A percentile compares a stretch with the other conserved stretches of the same genome.
Evolutionary conservation across 2,113 vertebrate genomes (phyloP).

Genomic region (Nyctibius bracteatus): DNA sequence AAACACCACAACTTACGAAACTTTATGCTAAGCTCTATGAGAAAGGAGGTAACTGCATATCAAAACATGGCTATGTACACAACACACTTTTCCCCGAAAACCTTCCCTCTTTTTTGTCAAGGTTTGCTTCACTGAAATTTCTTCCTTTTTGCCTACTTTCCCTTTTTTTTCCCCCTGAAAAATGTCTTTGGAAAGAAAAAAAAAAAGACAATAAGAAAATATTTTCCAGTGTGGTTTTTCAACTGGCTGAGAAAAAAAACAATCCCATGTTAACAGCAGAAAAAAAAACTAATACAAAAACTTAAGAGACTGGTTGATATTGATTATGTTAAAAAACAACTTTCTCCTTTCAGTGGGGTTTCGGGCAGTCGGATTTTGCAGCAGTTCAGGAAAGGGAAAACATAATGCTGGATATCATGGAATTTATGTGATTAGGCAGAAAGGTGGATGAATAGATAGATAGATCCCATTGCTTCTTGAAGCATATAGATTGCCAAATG

Average conservation of each 20-base stretch:
- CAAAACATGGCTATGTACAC: background rate
- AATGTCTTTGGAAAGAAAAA: background rate
- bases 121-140: background rate
- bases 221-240: background rate
- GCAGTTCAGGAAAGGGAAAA: slow-evolving; percentile 8
- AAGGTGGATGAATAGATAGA: slow-evolving; percentile 66
- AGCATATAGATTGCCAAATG: slow-evolving; percentile 70
- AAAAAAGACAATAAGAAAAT: background rate
- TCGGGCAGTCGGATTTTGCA: slow-evolving; percentile 12
- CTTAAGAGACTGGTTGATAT: background rate
- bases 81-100: background rate
- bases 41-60: slow-evolving; percentile 36
- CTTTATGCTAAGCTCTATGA: slow-evolving; percentile 67
- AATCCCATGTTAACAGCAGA: background rate
- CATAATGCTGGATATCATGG: background rate
- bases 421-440: slow-evolving; percentile 61
- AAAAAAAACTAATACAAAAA: background rate
- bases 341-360: background rate
- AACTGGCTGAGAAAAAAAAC: background rate
- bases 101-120: background rate
- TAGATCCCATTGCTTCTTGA: slow-evolving; percentile 57
- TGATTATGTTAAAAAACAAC: background rate
- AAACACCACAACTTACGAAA: slow-evolving; percentile 63
- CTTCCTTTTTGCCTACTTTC: background rate
- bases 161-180: background rate